Conservation (phyloP, 2,888 invertebrate species). For the Chalcis sispes region DNA sequence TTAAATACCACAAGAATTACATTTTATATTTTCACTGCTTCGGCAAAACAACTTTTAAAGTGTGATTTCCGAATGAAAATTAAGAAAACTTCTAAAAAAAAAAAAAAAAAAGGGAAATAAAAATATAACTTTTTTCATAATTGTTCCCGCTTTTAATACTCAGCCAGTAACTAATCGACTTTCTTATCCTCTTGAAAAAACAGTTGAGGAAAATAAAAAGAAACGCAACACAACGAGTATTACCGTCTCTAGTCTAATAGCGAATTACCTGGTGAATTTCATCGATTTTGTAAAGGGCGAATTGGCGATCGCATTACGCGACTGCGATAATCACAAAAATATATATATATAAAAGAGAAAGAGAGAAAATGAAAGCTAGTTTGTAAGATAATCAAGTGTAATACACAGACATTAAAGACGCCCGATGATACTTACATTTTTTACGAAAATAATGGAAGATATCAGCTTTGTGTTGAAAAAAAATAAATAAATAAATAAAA, state of each 20-base stretch:
- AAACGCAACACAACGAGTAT: slow-evolving; percentile 70
- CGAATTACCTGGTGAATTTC: slow-evolving; percentile 63
- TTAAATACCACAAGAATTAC: too few relatives aligned
- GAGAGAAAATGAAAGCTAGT: slow-evolving; percentile 49
- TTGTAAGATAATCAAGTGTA: slow-evolving; percentile 61
- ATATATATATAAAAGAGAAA: background rate
- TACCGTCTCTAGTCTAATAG: slow-evolving; percentile 69
- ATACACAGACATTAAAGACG: slow-evolving; percentile 40
- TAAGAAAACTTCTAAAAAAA: background rate
- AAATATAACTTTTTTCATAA: background rate
- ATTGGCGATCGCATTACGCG: slow-evolving; percentile 23
- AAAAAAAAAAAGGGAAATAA: background rate
- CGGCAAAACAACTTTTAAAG: background rate
- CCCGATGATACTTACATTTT: slow-evolving; percentile 60
- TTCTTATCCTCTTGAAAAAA: slow-evolving; percentile 7
- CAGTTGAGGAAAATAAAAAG: slow-evolving; percentile 17
- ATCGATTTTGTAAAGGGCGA: slow-evolving; percentile 61
- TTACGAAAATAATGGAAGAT: slow-evolving; percentile 56
- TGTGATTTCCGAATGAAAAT: too few relatives aligned
- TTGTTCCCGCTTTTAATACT: background rate
- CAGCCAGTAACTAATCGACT: slow-evolving; percentile 1
- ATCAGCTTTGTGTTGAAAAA: slow-evolving; percentile 58
- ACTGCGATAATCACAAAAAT: slow-evolving; percentile 59
- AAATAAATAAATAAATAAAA: slow-evolving; percentile 4
- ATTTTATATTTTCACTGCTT: slow-evolving; percentile 1